Conservation (phyloP, 2,888 invertebrate species). For the Drosophila nigricruria region DNA sequence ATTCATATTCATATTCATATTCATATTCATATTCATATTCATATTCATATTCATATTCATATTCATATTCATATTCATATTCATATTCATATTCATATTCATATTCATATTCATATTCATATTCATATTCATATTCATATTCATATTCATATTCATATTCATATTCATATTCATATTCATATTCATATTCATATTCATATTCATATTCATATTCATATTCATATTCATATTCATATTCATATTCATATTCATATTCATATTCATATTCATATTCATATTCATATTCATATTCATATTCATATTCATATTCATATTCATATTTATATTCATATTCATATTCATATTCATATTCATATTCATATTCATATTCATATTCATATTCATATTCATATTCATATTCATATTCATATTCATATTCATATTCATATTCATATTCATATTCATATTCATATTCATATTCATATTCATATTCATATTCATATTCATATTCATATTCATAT, state of each 20-base stretch:
- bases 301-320: not conserved
- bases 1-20: not conserved
- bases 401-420: not conserved
- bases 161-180: not conserved
- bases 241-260: not conserved
- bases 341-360: not conserved
- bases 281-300: not conserved
- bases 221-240: not conserved
- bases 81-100: not conserved
- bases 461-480: not conserved
- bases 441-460: not conserved
- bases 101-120: not conserved
- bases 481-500: not conserved
- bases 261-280: not conserved
- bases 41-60: not conserved
- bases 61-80: not conserved
- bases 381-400: not conserved
- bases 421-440: not conserved
- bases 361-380: not conserved
- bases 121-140: not conserved
- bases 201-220: not conserved
- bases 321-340: not conserved
- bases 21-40: not conserved
- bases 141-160: not conserved
- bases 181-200: not conserved